These are phyloP conservation scores for Leptobrachium ailaonicum DNA, from an alignment of 2,113 vertebrate species.

Conservation along the genomic window DNA sequence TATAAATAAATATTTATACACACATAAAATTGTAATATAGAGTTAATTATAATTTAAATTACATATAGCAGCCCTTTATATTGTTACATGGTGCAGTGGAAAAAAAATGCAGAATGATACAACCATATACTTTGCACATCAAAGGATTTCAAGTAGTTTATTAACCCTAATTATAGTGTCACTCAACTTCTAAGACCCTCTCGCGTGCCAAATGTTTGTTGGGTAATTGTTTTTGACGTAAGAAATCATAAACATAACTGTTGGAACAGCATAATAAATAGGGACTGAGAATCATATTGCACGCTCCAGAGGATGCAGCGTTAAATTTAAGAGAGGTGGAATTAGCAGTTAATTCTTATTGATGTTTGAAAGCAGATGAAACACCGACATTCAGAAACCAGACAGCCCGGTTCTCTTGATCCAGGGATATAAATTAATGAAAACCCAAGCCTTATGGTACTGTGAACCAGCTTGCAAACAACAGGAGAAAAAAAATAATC, in stretches of 20 bases:
- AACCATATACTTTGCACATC: not conserved
- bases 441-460: not conserved
- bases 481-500: not conserved
- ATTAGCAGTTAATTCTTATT: not conserved
- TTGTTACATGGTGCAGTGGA: not conserved
- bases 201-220: not conserved
- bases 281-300: not conserved
- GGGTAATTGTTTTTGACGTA: not conserved
- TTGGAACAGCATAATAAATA: not conserved
- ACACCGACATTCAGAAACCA: not conserved
- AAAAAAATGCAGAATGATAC: not conserved
- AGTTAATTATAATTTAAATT: too few relatives aligned
- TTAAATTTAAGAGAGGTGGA: not conserved
- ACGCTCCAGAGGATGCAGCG: not conserved
- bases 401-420: not conserved
- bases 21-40: too few relatives aligned
- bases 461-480: not conserved
- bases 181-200: not conserved
- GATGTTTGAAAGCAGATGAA: not conserved
- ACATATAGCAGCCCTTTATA: not conserved
- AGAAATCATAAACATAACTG: not conserved
- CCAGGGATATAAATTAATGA: not conserved
- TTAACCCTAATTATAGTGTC: not conserved
- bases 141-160: not conserved
- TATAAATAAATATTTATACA: too few relatives aligned